A percentile compares a stretch with the other conserved stretches of the same genome.
These are phyloP conservation scores for Vulpes vulpes DNA, from an alignment of 2,113 vertebrate species.

Conservation along the genomic window DNA sequence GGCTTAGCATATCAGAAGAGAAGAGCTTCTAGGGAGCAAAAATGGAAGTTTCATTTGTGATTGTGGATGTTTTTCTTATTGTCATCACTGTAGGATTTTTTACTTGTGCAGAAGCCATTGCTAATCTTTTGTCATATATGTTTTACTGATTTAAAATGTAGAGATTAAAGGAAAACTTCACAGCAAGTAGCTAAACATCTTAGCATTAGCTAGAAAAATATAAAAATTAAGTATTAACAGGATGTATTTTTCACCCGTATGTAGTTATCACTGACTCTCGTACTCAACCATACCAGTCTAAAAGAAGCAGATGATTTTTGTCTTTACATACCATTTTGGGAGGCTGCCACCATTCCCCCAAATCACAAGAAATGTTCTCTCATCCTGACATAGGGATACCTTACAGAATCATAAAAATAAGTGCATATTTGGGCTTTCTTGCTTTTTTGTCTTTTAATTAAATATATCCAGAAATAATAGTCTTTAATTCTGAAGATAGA, in stretches of 20 bases:
- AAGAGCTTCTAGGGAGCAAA: background rate
- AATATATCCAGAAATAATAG: background rate
- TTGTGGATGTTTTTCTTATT: background rate
- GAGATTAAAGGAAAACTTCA: conserved; percentile 1
- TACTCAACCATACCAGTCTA: background rate
- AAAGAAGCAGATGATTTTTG: background rate
- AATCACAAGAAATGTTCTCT: background rate
- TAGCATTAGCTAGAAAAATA: background rate
- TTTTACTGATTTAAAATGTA: conserved; percentile 5
- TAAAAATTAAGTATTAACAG: background rate
- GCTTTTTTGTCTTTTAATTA: conserved; percentile 55
- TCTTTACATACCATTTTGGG: background rate
- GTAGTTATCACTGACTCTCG: background rate
- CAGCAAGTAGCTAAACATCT: background rate
- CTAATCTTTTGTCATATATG: background rate
- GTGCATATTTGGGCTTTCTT: background rate
- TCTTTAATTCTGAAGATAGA: conserved; percentile 52
- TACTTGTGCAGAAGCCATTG: background rate
- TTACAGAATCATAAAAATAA: background rate
- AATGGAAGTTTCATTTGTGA: background rate
- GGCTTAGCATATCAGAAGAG: conserved; percentile 8
- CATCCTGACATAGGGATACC: background rate
- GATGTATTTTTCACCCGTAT: background rate
- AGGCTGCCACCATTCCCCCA: background rate
- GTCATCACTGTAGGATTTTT: background rate